Base-by-base conservation (phyloP, 2,113 vertebrate genomes). In the Ochotona curzoniae region DNA sequence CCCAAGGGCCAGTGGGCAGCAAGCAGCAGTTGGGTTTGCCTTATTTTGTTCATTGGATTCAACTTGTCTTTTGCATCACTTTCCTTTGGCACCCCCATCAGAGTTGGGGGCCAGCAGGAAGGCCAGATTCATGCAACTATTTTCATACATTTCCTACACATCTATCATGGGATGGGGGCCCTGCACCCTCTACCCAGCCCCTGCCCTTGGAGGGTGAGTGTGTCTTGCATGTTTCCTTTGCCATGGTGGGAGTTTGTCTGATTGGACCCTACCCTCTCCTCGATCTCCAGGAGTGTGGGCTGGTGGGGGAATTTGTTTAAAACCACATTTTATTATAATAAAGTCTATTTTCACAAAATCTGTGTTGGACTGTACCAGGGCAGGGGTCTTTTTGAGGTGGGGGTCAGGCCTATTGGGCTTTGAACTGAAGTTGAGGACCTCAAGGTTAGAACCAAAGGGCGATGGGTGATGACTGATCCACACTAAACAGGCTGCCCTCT, bases 271-370 rank as follows among this genome's bases (percentile, higher is more conserved):
- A 23, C 81, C 54, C n/a, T 38, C 13, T 60, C 81, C 78, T 88
- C 74, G 67, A 79, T 93, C 81, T 94, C 84, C 92, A 91, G 76
- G 57, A 44, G 28, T 94, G 73, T 94, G 90, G 92, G 69, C 73
- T 89, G 94, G 95, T 91, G 96, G 91, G 94, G 95, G 93, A 25
- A 90, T 98, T 98, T 98, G 98, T 98, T 98, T 97, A 94, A 98
- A 97, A 97, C 96, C 89, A 97, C 83, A 97, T 97, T 98, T 98
- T 98, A 98, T 98, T 98, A 98, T 97, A 98, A 98, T 98, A 98
- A 98, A 98, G 95, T 98, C 97, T 98, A 98, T 98, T 98, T 98
- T 98, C 97, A 98, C 97, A 98, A 97, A 97, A 97, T 61, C 61
- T 54, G 90, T 79, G 79, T 78, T 91, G 89, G 84, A 51, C 73